Evolutionary conservation across 2,113 vertebrate species (phyloP), one percentile per base, ranked within the genome.

Genomic region (Takifugu flavidus): DNA sequence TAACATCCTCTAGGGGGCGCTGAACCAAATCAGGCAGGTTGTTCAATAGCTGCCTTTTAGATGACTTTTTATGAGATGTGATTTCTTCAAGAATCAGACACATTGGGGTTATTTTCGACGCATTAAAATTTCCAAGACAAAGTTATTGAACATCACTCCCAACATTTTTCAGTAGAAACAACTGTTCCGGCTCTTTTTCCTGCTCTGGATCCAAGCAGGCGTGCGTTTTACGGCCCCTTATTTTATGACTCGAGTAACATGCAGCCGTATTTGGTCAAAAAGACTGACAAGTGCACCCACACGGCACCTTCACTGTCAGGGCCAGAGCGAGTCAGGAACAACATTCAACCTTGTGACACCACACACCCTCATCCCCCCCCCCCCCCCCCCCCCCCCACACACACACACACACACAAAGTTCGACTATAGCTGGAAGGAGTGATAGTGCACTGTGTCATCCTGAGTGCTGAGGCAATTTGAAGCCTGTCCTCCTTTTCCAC

Each of bases 371-470:
- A 34, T 43, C 51, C 42, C 63, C 56, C 60, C 65, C 56, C 56
- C 53, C 64, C 44, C 65, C 66, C 65, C 72, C 31, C 58, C 59
- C 56, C 42, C 6, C 13, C 39, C n/a, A n/a, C n/a, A n/a, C n/a
- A n/a, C 65, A 44, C 15, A 25, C 4, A n/a, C 49, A 42, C 59
- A 67, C 13, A 49, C 66, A 59, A 28, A 65, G 46, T 68, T 65
- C 61, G 62, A 70, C 56, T 61, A 52, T 60, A 64, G 67, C 75
- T 74, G 65, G 64, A 68, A 77, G 77, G 59, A 72, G 60, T 66
- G 75, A 70, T 67, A 60, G 77, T 65, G 63, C 70, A 34, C 59
- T 66, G 77, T 80, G 77, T 80, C 79, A 76, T 67, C 25, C 63
- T 72, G 62, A 67, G 74, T 34, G 4, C 56, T 59, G 65, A 84